These are phyloP conservation scores for Cygnus buccinator DNA, from an alignment of 2,113 vertebrate genomes.

Conservation along the genomic window DNA sequence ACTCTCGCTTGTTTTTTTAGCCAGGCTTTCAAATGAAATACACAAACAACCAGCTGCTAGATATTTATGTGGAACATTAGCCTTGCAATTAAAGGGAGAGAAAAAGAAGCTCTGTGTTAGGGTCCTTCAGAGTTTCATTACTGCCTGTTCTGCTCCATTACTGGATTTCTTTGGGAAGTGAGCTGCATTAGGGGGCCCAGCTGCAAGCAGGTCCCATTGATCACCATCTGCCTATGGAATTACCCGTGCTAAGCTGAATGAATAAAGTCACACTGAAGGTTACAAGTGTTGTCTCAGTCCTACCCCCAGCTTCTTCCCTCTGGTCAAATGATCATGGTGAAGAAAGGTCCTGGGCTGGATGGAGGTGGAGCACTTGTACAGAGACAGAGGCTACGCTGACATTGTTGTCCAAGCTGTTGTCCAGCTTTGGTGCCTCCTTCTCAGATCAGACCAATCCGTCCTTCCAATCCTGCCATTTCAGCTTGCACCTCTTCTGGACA, in stretches of 20 bases:
- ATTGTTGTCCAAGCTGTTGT: fast-evolving
- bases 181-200: slow-evolving; percentile 12
- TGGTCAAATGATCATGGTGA: neutral
- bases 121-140: slow-evolving; percentile 21
- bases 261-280: neutral
- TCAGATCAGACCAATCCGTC: neutral
- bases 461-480: neutral
- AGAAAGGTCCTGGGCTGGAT: neutral
- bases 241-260: neutral
- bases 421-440: neutral
- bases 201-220: slow-evolving; percentile 12
- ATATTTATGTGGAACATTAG: slow-evolving; percentile 56
- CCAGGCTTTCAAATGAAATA: slow-evolving; percentile 40
- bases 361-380: neutral
- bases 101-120: slow-evolving; percentile 34
- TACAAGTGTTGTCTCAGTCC: neutral
- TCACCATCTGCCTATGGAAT: slow-evolving; percentile 5
- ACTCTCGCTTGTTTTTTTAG: slow-evolving; percentile 41
- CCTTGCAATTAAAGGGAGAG: slow-evolving; percentile 54
- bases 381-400: neutral
- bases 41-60: slow-evolving; percentile 65
- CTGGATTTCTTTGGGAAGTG: slow-evolving; percentile 9
- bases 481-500: neutral
- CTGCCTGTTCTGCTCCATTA: slow-evolving; percentile 20
- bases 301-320: neutral